phyloP scores from a whole-genome alignment of 2,797 vertebrate species.

The Syngnathus acus region DNA sequence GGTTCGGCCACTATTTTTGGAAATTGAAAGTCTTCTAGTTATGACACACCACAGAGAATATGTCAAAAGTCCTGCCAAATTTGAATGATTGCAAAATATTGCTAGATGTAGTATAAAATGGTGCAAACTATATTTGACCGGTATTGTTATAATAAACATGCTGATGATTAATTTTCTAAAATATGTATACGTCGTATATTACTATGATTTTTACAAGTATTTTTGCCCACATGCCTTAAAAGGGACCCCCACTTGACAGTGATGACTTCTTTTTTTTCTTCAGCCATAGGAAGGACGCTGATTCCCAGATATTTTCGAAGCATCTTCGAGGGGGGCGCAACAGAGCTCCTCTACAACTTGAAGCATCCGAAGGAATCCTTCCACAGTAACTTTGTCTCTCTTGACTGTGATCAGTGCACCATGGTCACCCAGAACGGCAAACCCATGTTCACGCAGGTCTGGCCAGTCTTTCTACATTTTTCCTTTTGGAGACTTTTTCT shows the following conservation, averaged over 20 bases:
- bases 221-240: neutral
- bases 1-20: neutral
- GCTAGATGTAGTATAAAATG: too few species aligned
- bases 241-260: neutral
- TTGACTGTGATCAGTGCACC: conserved; percentile 98
- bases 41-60: too few species aligned
- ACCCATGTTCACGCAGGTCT: conserved; percentile 97
- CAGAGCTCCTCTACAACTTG: conserved; percentile 92
- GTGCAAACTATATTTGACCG: neutral
- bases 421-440: conserved; percentile 99
- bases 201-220: too few species aligned
- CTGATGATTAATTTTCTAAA: neutral
- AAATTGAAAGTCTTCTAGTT: too few species aligned
- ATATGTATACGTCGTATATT: too few species aligned
- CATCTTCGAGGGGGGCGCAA: conserved; percentile 96
- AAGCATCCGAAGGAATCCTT: conserved; percentile 99
- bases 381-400: conserved; percentile 95
- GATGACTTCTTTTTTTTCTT: neutral
- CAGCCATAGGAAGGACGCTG: conserved; percentile 96
- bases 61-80: too few species aligned
- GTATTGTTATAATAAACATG: neutral
- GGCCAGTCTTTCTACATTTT: neutral
- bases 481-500: neutral
- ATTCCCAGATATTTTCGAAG: conserved; percentile 98
- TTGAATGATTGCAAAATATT: too few species aligned